These are phyloP conservation scores for Hydrotaea cyrtoneurina DNA, from an alignment of 2,888 invertebrate species.

Conservation along the genomic window DNA sequence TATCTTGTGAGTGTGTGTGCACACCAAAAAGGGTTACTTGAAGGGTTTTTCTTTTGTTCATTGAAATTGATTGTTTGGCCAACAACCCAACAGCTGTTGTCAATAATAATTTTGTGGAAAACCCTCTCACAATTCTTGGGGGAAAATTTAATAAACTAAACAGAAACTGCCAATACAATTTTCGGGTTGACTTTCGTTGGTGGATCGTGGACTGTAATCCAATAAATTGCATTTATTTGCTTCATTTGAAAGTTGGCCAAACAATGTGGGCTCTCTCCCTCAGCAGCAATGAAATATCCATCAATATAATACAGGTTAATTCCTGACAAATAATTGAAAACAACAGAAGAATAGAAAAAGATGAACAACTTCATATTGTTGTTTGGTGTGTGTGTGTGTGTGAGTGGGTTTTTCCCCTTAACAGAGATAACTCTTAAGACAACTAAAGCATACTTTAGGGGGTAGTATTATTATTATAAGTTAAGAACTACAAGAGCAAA, in stretches of 20 bases:
- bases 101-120: no score
- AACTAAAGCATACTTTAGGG: slow-evolving; percentile 7
- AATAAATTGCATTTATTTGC: slow-evolving; percentile 50
- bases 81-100: no score
- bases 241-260: slow-evolving; percentile 39
- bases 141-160: slow-evolving; percentile 3
- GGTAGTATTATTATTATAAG: not conserved
- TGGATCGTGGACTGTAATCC: slow-evolving; percentile 17
- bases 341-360: not conserved
- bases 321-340: not conserved
- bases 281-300: not conserved
- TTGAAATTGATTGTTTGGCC: no score
- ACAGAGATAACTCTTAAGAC: not conserved
- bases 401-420: no score
- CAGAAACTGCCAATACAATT: not conserved
- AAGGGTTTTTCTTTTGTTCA: no score
- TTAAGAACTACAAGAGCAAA: not conserved
- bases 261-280: not conserved
- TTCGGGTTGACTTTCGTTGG: not conserved
- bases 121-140: not conserved
- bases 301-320: slow-evolving; percentile 9
- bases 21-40: no score
- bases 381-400: not conserved
- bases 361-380: not conserved
- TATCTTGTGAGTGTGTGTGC: no score